Evolutionary conservation across 2,888 invertebrate genomes (phyloP).

Genomic region (Idaea aversata): DNA sequence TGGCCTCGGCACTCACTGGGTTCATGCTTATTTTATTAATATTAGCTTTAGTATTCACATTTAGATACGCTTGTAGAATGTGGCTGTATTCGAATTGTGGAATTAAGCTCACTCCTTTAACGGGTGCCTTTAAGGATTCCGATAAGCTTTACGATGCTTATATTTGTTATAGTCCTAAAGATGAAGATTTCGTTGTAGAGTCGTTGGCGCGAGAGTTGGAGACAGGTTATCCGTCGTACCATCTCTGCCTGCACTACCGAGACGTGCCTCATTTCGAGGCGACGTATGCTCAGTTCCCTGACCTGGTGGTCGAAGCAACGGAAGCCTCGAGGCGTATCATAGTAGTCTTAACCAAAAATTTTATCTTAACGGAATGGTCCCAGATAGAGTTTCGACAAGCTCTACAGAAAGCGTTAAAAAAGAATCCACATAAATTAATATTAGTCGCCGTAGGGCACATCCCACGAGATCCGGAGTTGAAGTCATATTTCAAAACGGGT

Average conservation of each 20-base stretch:
- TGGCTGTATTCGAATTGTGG: conserved; percentile 95
- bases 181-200: conserved; percentile 93
- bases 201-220: conserved; percentile 92
- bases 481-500: conserved; percentile 93
- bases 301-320: conserved; percentile 91
- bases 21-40: conserved; percentile 88
- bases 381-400: conserved; percentile 94
- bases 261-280: conserved; percentile 88
- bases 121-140: conserved; percentile 86
- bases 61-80: conserved; percentile 91
- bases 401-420: conserved; percentile 91
- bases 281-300: conserved; percentile 85
- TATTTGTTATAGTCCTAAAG: conserved; percentile 95
- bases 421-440: conserved; percentile 91
- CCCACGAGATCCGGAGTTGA: conserved; percentile 91
- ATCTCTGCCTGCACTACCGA: conserved; percentile 93
- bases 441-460: conserved; percentile 89
- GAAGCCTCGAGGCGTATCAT: conserved; percentile 93
- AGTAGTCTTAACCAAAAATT: conserved; percentile 92
- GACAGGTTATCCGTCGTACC: conserved; percentile 88
- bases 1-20: conserved; percentile 88
- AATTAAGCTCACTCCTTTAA: conserved; percentile 87
- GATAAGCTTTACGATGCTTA: conserved; percentile 96
- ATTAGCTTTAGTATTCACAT: conserved; percentile 90
- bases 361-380: conserved; percentile 95